Evolutionary conservation across 2,888 invertebrate genomes (phyloP).

Genomic region (Lathronympha strigana): DNA sequence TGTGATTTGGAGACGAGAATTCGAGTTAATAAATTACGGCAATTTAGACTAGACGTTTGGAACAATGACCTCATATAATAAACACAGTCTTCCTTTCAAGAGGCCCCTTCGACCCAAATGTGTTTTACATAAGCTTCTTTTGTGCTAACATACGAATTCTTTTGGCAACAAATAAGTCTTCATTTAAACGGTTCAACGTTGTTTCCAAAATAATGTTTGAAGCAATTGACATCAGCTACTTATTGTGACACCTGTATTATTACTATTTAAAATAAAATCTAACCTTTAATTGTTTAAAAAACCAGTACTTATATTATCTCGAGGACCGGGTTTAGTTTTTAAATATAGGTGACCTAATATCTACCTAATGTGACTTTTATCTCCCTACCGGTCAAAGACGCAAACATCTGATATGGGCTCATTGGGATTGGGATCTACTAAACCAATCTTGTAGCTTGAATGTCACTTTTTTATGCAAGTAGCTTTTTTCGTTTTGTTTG

Average conservation of each 20-base stretch:
- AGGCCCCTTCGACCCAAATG: conserved; percentile 61
- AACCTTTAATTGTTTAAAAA: too few species aligned
- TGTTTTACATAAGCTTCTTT: conserved; percentile 54
- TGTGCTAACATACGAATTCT: conserved; percentile 44
- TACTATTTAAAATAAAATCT: too few species aligned
- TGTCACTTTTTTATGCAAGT: background rate
- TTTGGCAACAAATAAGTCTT: conserved; percentile 8
- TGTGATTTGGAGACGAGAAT: background rate
- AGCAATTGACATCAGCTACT: background rate
- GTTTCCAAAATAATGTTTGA: background rate
- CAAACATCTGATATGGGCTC: too few species aligned
- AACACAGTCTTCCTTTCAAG: conserved; percentile 59
- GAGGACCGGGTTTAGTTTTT: too few species aligned
- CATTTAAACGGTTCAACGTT: background rate
- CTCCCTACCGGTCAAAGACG: too few species aligned
- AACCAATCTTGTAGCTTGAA: too few species aligned
- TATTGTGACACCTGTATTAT: too few species aligned
- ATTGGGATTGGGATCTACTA: too few species aligned
- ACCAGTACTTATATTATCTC: too few species aligned
- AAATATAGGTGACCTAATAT: too few species aligned
- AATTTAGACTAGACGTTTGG: conserved; percentile 68
- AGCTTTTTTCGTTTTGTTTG: background rate
- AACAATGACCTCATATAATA: conserved; percentile 76
- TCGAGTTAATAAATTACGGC: conserved; percentile 56
- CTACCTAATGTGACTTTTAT: too few species aligned